These are phyloP conservation scores for Proterorhinus semilunaris DNA, from an alignment of 2,113 vertebrate genomes.

Conservation along the genomic window DNA sequence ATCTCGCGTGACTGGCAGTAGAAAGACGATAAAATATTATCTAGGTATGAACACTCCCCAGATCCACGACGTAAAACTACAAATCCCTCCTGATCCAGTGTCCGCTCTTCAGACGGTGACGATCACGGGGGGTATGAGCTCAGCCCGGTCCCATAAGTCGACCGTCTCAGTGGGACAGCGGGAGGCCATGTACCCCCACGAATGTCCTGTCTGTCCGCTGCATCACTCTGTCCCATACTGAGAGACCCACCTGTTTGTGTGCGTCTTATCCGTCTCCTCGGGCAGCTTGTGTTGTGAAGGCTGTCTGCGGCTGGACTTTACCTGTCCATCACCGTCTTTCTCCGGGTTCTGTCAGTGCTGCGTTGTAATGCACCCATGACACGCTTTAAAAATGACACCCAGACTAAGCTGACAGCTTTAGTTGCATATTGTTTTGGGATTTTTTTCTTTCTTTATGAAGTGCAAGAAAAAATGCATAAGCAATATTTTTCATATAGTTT, in stretches of 20 bases:
- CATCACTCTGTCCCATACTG: slow-evolving; percentile 30
- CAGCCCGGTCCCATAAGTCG: slow-evolving; percentile 61
- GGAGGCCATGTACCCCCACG: slow-evolving; percentile 38
- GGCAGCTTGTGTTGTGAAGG: slow-evolving; percentile 47
- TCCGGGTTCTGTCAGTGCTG: slow-evolving; percentile 13
- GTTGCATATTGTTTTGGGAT: not conserved
- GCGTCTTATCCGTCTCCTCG: slow-evolving; percentile 22
- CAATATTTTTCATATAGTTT: too few species aligned
- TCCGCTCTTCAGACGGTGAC: slow-evolving; percentile 61
- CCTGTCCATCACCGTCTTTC: slow-evolving; percentile 36
- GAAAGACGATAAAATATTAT: slow-evolving; percentile 52
- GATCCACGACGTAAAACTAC: slow-evolving; percentile 24
- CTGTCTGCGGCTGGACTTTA: slow-evolving; percentile 28
- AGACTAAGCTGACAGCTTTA: not conserved
- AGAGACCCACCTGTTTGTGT: slow-evolving; percentile 20
- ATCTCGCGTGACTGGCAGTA: slow-evolving; percentile 41
- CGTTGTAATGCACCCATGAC: slow-evolving; percentile 12
- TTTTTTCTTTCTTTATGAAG: too few species aligned
- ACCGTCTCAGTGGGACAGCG: slow-evolving; percentile 61
- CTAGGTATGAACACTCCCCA: slow-evolving; percentile 55
- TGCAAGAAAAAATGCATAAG: too few species aligned
- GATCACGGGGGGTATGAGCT: slow-evolving; percentile 59
- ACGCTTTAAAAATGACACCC: slow-evolving; percentile 13
- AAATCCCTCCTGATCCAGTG: slow-evolving; percentile 65
- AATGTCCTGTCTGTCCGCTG: slow-evolving; percentile 29